Evolutionary conservation across 2,113 vertebrate genomes (phyloP).

Genomic region (Hippocampus mohnikei): DNA sequence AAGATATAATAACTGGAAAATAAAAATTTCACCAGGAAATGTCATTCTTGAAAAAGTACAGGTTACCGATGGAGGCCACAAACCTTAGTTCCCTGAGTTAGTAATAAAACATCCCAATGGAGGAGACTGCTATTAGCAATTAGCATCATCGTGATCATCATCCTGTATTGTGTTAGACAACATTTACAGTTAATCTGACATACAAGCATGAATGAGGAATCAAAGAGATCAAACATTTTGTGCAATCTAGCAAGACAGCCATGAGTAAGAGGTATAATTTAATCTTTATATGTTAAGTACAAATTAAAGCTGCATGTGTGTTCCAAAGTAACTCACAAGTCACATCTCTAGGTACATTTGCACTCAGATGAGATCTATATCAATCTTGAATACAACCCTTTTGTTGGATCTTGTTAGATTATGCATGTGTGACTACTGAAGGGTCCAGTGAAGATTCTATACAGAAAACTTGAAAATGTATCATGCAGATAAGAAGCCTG

Average conservation of each 20-base stretch:
- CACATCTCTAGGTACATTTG: neutral
- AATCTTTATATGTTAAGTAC: constrained; percentile 34
- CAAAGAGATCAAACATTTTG: constrained; percentile 56
- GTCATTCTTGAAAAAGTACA: constrained; percentile 50
- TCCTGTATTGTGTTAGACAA: constrained; percentile 51
- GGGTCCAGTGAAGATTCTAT: constrained; percentile 24
- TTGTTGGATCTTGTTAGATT: constrained; percentile 7
- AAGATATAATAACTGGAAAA: constrained; percentile 28
- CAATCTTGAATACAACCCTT: neutral
- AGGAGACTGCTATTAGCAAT: constrained; percentile 53
- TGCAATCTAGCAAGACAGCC: constrained; percentile 60
- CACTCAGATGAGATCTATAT: neutral
- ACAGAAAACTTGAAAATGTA: constrained; percentile 17
- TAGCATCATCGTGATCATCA: constrained; percentile 45
- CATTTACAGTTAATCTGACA: constrained; percentile 34
- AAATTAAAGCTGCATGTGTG: constrained; percentile 46
- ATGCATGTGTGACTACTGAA: constrained; percentile 9
- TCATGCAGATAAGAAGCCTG: constrained; percentile 51
- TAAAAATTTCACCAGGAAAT: constrained; percentile 48
- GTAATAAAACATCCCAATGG: constrained; percentile 64
- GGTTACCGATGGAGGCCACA: constrained; percentile 42
- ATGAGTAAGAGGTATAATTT: constrained; percentile 51
- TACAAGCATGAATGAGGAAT: constrained; percentile 53
- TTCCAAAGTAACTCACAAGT: constrained; percentile 14
- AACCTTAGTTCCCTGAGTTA: constrained; percentile 80